Evolutionary conservation across 2,113 vertebrate species (phyloP), one percentile per base, ranked within the genome.

Genomic region (Dasyurus viverrinus): DNA sequence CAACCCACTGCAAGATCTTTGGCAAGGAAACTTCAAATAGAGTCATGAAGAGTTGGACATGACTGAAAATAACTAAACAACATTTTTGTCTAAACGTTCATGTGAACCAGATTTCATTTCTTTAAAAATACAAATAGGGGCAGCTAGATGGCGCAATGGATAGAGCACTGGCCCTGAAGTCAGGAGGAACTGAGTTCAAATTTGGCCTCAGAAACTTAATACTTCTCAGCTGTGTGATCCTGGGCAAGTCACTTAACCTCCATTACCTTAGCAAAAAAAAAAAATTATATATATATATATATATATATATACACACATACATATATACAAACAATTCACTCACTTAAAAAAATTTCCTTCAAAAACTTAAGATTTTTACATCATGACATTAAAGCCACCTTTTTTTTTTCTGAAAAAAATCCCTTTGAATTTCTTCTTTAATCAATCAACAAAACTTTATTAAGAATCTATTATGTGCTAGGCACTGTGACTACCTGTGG

Each of bases 341-440:
- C 48, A 48, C 48, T 48, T 48, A 48, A 89, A 90, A 93, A 50
- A 53, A 52, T 48, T 36, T 76, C 68, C 68, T 50, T 57, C 47
- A 54, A 30, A 96, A 91, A 84, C 52, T 19, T 60, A n/a, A 92
- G 92, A 26, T 42, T 96, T 91, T 50, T 47, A 89, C 94, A 92
- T 89, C 90, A 76, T 93, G 91, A 42, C 54, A 94, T 92, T 89
- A 90, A 48, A 91, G 22, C 76, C 54, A 36, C 53, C 91, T 84
- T 93, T 92, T 92, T n/a, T 95, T 95, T 48, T 95, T 10, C 50
- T 52, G 50, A 76, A 96, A 93, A 68, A 47, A 46, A 94, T 96
- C 97, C 50, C 91, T 97, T 92, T 91, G 93, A 92, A 95, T 97
- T 94, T 97, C 55, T 90, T 9, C 93, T 68, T 0, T 42, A 95